Evolutionary conservation across 2,797 vertebrate species (phyloP).

Genomic region (Fringilla coelebs): DNA sequence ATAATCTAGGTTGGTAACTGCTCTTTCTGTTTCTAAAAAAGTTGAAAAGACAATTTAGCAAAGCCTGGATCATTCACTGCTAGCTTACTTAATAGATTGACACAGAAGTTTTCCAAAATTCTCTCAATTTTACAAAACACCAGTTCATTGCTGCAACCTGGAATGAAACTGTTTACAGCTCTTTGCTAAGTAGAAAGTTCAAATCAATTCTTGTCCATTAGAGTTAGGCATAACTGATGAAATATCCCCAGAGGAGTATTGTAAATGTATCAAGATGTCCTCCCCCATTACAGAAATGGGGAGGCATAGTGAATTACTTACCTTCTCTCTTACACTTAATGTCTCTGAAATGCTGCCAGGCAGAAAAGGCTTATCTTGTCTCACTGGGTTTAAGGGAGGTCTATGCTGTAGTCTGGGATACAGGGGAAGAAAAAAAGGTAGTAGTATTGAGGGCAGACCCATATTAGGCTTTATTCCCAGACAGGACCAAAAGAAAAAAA

Average conservation of each 20-base stretch:
- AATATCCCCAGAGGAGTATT: conserved; percentile 81
- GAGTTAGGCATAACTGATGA: conserved; percentile 84
- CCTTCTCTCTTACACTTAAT: conserved; percentile 81
- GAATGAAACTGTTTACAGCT: conserved; percentile 80
- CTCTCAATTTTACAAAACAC: conserved; percentile 78
- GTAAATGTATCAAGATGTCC: conserved; percentile 82
- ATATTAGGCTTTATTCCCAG: conserved; percentile 12
- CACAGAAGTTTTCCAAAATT: conserved; percentile 74
- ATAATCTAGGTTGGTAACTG: conserved; percentile 52
- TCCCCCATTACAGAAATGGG: conserved; percentile 80
- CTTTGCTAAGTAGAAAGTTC: conserved; percentile 82
- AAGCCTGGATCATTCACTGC: conserved; percentile 51
- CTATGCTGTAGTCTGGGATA: conserved; percentile 55
- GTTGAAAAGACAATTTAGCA: conserved; percentile 50
- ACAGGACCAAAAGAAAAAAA: neutral
- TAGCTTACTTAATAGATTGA: conserved; percentile 57
- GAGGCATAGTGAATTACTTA: conserved; percentile 80
- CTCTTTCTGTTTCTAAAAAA: conserved; percentile 64
- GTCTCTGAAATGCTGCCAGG: conserved; percentile 76
- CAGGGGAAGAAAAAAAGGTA: neutral
- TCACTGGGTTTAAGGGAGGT: conserved; percentile 67
- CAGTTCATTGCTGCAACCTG: conserved; percentile 67
- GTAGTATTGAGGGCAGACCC: neutral
- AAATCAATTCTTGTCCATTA: conserved; percentile 87
- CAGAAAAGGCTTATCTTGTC: conserved; percentile 74